Conservation (phyloP, 2,113 vertebrate species). For the Ceyx cyanopectus region DNA sequence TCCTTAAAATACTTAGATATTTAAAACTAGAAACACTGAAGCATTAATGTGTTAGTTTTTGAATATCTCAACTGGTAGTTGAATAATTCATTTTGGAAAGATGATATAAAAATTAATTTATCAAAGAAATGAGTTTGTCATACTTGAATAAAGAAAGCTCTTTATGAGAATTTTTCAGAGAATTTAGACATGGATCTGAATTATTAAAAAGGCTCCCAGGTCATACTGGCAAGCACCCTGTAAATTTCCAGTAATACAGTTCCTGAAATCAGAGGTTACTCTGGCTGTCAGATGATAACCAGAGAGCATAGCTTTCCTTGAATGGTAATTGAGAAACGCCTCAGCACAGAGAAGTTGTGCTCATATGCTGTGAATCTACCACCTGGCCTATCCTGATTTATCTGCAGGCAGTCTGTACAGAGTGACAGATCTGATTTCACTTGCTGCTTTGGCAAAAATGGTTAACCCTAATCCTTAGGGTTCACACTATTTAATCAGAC, state of each 20-base stretch:
- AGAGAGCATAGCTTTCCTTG: not conserved
- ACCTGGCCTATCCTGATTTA: not conserved
- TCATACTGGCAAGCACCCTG: not conserved
- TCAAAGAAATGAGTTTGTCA: not conserved
- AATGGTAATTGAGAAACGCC: not conserved
- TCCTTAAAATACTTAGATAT: not conserved
- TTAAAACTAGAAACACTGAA: not conserved
- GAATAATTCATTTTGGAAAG: too few species aligned
- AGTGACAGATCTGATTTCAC: not conserved
- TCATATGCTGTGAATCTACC: not conserved
- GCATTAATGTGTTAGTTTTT: not conserved
- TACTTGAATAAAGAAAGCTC: not conserved
- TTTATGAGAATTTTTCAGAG: not conserved
- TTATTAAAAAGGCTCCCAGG: not conserved
- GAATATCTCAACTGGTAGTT: not conserved
- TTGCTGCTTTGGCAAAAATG: not conserved
- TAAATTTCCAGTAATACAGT: not conserved
- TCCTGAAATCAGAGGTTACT: not conserved
- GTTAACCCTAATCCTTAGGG: not conserved
- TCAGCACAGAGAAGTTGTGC: not conserved
- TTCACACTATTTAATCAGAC: not conserved
- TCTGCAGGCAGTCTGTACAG: not conserved
- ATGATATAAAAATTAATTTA: not conserved
- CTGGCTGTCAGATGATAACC: not conserved
- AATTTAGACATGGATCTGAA: not conserved